Evolutionary conservation across 1,140 invertebrate species (phyloP).

Genomic region (Oedothorax gibbosus): DNA sequence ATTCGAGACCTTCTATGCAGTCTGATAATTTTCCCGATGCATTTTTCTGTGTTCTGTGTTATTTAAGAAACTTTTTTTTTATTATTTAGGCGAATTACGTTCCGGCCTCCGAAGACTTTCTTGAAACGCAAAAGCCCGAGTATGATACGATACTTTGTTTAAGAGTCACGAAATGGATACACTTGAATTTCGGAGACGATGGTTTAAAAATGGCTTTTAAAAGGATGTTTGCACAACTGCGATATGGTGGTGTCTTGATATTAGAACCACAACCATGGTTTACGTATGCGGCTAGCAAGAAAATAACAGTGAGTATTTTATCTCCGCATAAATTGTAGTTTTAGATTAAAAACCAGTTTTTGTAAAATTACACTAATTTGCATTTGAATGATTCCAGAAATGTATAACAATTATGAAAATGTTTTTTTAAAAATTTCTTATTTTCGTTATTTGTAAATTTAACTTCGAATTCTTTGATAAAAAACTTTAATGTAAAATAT

Average conservation of each 20-base stretch:
- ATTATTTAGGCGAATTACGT: conserved; percentile 89
- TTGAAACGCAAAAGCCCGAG: conserved; percentile 85
- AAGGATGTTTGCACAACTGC: conserved; percentile 89
- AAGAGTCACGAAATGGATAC: conserved; percentile 98
- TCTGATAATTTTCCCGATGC: conserved; percentile 14
- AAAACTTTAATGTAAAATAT: too few species aligned
- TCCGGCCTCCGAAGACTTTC: conserved; percentile 83
- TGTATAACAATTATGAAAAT: too few species aligned
- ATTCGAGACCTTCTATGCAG: conserved; percentile 1
- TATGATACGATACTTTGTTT: conserved; percentile 96
- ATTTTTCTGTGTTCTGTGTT: conserved; percentile 30
- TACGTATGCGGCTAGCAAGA: conserved; percentile 90
- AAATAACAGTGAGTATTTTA: conserved; percentile 81
- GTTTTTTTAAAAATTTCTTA: too few species aligned
- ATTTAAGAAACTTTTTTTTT: conserved; percentile 34
- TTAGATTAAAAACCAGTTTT: not conserved
- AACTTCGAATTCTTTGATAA: too few species aligned
- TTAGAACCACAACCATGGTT: conserved; percentile 94
- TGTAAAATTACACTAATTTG: too few species aligned
- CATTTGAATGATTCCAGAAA: too few species aligned
- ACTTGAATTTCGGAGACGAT: conserved; percentile 95
- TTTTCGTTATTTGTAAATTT: too few species aligned
- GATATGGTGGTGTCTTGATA: conserved; percentile 90
- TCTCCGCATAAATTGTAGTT: conserved; percentile 25
- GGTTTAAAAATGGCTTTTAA: conserved; percentile 93